A percentile compares a stretch with the other conserved stretches of the same genome.
These are phyloP conservation scores for Iselma pallidipennis DNA, from an alignment of 2,888 invertebrate genomes.

Conservation along the genomic window DNA sequence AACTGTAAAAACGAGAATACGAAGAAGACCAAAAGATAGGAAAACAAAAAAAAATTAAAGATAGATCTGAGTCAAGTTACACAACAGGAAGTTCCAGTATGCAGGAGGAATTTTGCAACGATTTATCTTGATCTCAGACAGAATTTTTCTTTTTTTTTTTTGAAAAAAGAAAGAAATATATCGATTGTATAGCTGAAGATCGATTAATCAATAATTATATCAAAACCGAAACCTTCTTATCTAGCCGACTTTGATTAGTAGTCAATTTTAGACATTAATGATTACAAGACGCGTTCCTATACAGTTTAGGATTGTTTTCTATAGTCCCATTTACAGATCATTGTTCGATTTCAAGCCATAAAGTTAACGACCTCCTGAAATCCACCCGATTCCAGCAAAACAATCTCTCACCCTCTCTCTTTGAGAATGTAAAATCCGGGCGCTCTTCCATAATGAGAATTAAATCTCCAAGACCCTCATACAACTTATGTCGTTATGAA, in stretches of 20 bases:
- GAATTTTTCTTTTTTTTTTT: not conserved
- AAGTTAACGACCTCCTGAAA: constrained; percentile 11
- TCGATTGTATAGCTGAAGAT: not conserved
- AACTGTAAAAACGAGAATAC: not conserved
- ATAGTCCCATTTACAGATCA: not conserved
- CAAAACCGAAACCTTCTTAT: not conserved
- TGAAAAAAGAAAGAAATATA: too few species aligned
- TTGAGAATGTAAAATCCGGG: constrained; percentile 1
- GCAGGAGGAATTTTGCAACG: not conserved
- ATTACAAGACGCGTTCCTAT: not conserved
- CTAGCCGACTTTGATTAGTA: not conserved
- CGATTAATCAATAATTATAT: not conserved
- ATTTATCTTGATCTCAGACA: not conserved
- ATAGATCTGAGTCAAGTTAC: not conserved
- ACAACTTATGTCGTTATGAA: constrained; percentile 29
- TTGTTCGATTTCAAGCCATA: constrained; percentile 1
- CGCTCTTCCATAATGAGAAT: constrained; percentile 22
- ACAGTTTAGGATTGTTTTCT: not conserved
- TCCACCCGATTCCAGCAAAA: constrained; percentile 10
- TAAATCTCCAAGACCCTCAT: constrained; percentile 23
- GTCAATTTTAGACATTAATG: not conserved
- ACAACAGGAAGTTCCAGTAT: not conserved
- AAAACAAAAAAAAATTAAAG: not conserved
- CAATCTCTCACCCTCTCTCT: constrained; percentile 15
- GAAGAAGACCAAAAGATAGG: not conserved